Base-by-base conservation (phyloP, 2,888 invertebrate species). In the Mimachlamys varia region DNA sequence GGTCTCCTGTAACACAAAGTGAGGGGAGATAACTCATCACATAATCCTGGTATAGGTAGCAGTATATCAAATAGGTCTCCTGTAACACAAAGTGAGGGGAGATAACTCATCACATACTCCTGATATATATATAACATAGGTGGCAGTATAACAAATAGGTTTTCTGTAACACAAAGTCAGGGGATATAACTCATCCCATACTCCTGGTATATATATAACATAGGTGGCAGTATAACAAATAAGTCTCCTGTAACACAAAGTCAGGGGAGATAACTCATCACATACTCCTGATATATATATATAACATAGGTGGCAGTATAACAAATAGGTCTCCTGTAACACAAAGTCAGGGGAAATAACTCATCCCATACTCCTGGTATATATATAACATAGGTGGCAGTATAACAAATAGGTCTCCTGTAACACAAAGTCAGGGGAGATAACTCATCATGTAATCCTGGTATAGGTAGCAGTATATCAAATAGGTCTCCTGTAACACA, bases 11-110 rank as follows among this genome's bases (percentile, higher is more conserved):
- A 97, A 91, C 92, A 92, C 22, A 91, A 62, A 58, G 19, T 22
- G 0, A 58, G 27, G 76, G 76, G 76, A 12, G 99, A 96, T 99
- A 99, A 97, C 99, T 99, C 92, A 99, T 97, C 89, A 99, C 99
- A 97, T 99, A 99, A 97, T 99, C 99, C 97, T 99, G 99, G 97
- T 15, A 99, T 99, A 90, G 99, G 99, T 93, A 99, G 97, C 95
- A 99, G 97, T 98, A 99, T 99, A 97, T 99, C 98, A 97, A 99
- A 99, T 96, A 99, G 97, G 97, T 99, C 99, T 96, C 98, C 98
- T 98, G 97, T 93, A 97, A 91, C 92, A 92, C 17, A 88, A 44
- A 33, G 12, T 53, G 0, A 76, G 76, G 76, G 33, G 76, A 27
- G 99, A 96, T 99, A 99, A 97, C 99, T 99, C 92, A 99, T 97